Percentiles rank a stretch among this genome's conserved stretches.
These are phyloP conservation scores for Otis tarda DNA, from an alignment of 2,113 vertebrate species.

Conservation along the genomic window DNA sequence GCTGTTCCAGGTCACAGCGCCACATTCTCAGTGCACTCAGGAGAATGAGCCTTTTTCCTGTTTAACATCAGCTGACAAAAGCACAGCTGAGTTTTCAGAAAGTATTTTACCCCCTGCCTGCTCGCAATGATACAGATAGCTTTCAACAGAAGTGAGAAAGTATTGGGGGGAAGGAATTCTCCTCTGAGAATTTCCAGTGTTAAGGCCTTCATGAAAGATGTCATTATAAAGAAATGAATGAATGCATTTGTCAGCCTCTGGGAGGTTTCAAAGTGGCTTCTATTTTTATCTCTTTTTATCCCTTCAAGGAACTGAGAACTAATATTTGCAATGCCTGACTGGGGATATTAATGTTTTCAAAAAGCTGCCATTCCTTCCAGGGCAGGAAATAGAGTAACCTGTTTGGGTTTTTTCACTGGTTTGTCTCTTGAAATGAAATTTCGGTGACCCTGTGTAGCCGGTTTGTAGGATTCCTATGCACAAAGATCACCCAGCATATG, in stretches of 20 bases:
- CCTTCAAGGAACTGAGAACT: slow-evolving; percentile 40
- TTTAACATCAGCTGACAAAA: slow-evolving; percentile 5
- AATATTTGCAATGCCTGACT: slow-evolving; percentile 11
- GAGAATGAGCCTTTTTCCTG: neutral
- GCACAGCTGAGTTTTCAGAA: neutral
- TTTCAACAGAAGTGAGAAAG: slow-evolving; percentile 31
- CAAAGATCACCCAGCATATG: too few relatives aligned
- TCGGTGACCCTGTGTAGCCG: neutral
- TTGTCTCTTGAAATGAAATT: slow-evolving; percentile 28
- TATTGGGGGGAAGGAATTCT: neutral
- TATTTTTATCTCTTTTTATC: slow-evolving; percentile 51
- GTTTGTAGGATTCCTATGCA: too few relatives aligned
- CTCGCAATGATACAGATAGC: neutral
- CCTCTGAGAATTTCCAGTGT: slow-evolving; percentile 16
- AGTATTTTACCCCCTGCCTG: neutral
- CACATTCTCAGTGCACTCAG: neutral
- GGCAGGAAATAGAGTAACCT: neutral
- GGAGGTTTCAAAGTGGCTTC: slow-evolving; percentile 54
- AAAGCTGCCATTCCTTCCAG: slow-evolving; percentile 27
- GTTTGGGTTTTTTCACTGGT: neutral
- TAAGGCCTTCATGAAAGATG: slow-evolving; percentile 52
- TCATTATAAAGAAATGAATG: slow-evolving; percentile 56
- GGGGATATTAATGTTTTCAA: slow-evolving; percentile 23
- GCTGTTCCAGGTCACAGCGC: accelerated
- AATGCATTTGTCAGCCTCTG: slow-evolving; percentile 23